Evolutionary conservation across 2,113 vertebrate genomes (phyloP).

Genomic region (Gymnocephalus cernua): DNA sequence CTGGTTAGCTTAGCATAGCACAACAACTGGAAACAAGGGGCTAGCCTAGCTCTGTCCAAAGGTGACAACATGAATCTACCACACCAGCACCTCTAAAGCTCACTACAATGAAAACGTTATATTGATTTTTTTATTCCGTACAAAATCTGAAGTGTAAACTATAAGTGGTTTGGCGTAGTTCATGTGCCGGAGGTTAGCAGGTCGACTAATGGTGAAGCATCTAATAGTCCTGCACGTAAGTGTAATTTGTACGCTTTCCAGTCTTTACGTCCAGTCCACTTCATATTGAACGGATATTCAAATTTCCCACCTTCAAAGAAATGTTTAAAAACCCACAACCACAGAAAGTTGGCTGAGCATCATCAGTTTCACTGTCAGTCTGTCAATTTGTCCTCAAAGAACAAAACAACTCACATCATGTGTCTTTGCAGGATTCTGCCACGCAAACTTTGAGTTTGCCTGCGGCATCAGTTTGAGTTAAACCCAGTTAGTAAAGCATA

Average conservation of each 20-base stretch:
- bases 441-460: not conserved
- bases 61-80: too few relatives aligned
- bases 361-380: not conserved
- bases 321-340: not conserved
- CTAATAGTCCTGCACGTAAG: not conserved
- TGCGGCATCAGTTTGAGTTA: conserved; percentile 7
- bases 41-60: too few relatives aligned
- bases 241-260: not conserved
- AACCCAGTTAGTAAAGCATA: not conserved
- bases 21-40: not conserved
- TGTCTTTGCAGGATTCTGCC: not conserved
- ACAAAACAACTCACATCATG: not conserved
- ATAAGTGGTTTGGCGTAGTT: not conserved
- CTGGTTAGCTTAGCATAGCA: not conserved
- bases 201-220: not conserved
- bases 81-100: too few relatives aligned
- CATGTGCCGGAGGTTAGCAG: not conserved
- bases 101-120: not conserved
- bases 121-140: not conserved
- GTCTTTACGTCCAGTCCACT: not conserved
- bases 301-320: not conserved
- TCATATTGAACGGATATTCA: not conserved
- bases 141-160: not conserved
- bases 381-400: not conserved
- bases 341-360: not conserved